Conservation (phyloP, 2,888 invertebrate genomes). For the Torymus auratus region DNA sequence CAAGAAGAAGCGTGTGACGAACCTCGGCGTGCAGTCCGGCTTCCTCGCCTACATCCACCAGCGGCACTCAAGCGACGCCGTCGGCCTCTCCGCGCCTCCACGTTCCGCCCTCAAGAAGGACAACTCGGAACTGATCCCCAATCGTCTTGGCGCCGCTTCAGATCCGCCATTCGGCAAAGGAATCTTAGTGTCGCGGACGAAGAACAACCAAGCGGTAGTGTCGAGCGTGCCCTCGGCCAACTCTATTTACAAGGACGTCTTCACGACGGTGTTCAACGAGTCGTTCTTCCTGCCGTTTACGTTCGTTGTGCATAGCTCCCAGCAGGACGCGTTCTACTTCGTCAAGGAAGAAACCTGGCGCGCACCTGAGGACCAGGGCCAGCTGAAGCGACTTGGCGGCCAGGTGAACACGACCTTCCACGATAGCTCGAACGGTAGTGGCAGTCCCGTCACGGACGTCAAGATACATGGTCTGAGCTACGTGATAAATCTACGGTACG, state of each 20-base stretch:
- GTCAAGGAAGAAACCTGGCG: conserved; percentile 95
- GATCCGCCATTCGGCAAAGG: conserved; percentile 92
- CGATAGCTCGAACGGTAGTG: conserved; percentile 83
- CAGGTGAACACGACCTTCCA: conserved; percentile 95
- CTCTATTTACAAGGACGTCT: conserved; percentile 93
- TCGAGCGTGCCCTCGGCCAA: conserved; percentile 93
- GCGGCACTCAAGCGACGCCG: conserved; percentile 87
- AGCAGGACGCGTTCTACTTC: conserved; percentile 95
- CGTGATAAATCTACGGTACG: conserved; percentile 95
- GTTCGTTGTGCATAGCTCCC: conserved; percentile 90
- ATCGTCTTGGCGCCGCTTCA: conserved; percentile 88
- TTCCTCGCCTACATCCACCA: conserved; percentile 89
- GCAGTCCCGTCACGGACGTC: conserved; percentile 84
- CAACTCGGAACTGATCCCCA: conserved; percentile 84
- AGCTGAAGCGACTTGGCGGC: conserved; percentile 91
- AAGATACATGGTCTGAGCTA: conserved; percentile 94
- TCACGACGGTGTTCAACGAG: conserved; percentile 94
- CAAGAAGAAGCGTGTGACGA: conserved; percentile 78
- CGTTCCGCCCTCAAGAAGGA: conserved; percentile 89
- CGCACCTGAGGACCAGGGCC: conserved; percentile 91
- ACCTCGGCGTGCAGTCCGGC: conserved; percentile 88
- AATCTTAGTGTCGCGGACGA: conserved; percentile 89
- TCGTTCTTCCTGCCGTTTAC: conserved; percentile 92
- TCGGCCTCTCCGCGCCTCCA: conserved; percentile 86
- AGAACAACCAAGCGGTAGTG: conserved; percentile 88